A percentile compares a stretch with the other conserved stretches of the same genome.
These are phyloP conservation scores for Pelodiscus sinensis DNA, from an alignment of 2,113 vertebrate genomes.

Conservation along the genomic window DNA sequence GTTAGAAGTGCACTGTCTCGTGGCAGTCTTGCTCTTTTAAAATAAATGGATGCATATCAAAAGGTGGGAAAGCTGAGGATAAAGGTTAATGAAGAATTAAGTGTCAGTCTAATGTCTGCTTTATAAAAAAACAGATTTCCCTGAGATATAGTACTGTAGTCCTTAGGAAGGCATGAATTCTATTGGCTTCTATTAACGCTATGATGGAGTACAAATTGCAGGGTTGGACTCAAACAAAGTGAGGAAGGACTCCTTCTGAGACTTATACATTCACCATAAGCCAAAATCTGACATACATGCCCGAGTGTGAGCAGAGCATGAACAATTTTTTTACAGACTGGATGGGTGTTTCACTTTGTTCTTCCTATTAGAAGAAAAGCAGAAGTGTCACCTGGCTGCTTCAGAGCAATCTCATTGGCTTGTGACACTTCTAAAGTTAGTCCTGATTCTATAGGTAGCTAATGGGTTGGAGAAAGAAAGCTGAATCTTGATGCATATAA, in stretches of 20 bases:
- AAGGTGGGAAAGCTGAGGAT: rapidly evolving
- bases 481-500: background rate
- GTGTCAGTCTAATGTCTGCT: background rate
- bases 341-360: background rate
- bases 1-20: background rate
- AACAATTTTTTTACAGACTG: background rate
- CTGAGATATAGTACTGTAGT: background rate
- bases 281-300: background rate
- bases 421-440: background rate
- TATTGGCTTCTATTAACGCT: rapidly evolving
- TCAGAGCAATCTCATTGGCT: background rate
- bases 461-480: background rate
- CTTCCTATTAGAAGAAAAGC: background rate
- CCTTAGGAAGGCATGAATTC: background rate
- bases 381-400: background rate
- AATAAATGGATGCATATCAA: background rate
- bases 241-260: background rate
- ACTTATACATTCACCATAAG: background rate
- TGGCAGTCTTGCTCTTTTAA: background rate
- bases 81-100: background rate
- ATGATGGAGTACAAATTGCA: background rate
- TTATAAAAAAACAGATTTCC: background rate
- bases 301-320: background rate
- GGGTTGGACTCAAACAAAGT: background rate
- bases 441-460: background rate